phyloP scores from a whole-genome alignment of 2,113 vertebrate genomes.

The Lophius piscatorius region DNA sequence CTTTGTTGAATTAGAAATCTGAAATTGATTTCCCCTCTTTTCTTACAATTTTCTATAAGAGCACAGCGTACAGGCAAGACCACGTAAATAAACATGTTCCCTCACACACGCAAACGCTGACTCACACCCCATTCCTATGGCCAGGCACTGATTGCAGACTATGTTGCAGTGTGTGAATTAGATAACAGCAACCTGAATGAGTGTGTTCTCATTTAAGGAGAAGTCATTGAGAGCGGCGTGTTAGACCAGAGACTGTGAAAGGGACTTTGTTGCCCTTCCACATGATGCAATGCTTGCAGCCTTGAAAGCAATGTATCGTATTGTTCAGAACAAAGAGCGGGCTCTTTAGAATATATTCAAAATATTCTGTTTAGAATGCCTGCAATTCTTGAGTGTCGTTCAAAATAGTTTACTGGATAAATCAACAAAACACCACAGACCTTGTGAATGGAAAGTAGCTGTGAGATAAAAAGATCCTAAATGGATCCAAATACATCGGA shows the following conservation, averaged over 20 bases:
- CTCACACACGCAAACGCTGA: background rate
- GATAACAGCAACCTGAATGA: slow-evolving; percentile 70
- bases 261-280: slow-evolving; percentile 28
- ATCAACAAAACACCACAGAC: background rate
- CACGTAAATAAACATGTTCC: background rate
- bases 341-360: slow-evolving; percentile 11
- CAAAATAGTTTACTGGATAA: background rate
- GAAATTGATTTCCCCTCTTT: slow-evolving; percentile 20
- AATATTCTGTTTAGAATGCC: background rate
- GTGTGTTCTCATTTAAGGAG: slow-evolving; percentile 54
- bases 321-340: slow-evolving; percentile 8
- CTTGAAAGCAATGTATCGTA: slow-evolving; percentile 25
- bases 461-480: background rate
- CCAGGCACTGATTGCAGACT: slow-evolving; percentile 34
- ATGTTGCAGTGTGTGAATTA: slow-evolving; percentile 62
- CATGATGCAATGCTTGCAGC: slow-evolving; percentile 34
- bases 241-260: slow-evolving; percentile 26
- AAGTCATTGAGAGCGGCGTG: slow-evolving; percentile 44
- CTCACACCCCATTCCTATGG: slow-evolving; percentile 15
- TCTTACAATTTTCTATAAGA: slow-evolving; percentile 7
- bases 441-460: background rate
- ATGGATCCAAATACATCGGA: background rate
- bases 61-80: background rate
- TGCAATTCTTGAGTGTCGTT: background rate
- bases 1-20: background rate